Base-by-base conservation (phyloP, 2,113 vertebrate genomes). In the Atrichornis clamosus region DNA sequence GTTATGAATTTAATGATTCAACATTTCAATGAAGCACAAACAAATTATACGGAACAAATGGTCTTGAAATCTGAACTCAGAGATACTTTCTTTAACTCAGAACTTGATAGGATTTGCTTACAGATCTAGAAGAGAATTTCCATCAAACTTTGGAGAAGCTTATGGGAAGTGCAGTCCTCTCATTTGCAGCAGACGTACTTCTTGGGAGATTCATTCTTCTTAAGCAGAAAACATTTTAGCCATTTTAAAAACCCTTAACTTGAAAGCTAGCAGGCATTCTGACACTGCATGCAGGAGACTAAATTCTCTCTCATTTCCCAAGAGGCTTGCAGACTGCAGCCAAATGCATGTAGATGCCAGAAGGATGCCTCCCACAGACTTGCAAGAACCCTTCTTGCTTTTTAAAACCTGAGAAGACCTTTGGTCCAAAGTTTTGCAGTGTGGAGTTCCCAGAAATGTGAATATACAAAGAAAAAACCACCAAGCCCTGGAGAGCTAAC, bases 361-460 rank as follows among this genome's bases (percentile, higher is more conserved):
- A 78, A 56, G 44, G 84, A 94, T 97, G 94, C 79, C 68, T 95
- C 90, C 78, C 72, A 86, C 63, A 91, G 89, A 49, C 68, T 77
- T 94, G 63, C 65, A 93, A 84, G 75, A 96, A 53, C 20, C 30
- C 60, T 75, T 87, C 70, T 89, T 93, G 90, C 75, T 94, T 87
- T 95, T 82, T 80, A 92, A 95, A 95, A 92, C 84, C 81, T 85
- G 55, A 88, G 75, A 80, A 49, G 65, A 91, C 87, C 82, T 93
- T 90, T 80, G 28, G 44, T 82, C 49, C 49, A 53, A 84, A 93
- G 90, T 74, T 77, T 50, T 94, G 58, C 81, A 83, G 30, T 4
- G 32, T 33, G 33, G 59, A 88, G 32, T 97, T 96, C 96, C 70
- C 92, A 96, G 92, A 96, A 96, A 93, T 63, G 28, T 26, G 68